Conservation (phyloP, 92 coral and sea anemone species). For the Porites lobata region DNA sequence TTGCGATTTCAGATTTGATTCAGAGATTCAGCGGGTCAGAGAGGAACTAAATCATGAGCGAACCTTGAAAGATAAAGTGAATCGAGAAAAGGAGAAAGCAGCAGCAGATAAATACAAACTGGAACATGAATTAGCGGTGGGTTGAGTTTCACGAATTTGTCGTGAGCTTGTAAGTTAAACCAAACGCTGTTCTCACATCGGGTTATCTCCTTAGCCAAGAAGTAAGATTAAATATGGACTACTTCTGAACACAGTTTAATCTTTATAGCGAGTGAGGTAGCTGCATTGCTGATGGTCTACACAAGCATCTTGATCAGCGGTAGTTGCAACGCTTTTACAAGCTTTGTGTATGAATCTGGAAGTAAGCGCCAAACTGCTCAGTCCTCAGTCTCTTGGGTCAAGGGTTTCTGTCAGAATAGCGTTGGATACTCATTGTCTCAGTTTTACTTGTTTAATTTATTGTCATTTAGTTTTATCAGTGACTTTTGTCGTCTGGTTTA, state of each 20-base stretch:
- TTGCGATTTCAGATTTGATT: slow-evolving; percentile 79
- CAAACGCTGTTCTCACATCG: no score
- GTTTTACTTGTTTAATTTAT: not conserved
- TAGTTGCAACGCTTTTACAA: not conserved
- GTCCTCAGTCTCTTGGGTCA: no score
- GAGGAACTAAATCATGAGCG: slow-evolving; percentile 86
- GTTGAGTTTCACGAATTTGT: not conserved
- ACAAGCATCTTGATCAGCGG: not conserved
- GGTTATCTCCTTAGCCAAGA: no score
- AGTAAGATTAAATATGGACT: no score
- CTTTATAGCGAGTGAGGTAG: no score
- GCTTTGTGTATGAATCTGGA: not conserved
- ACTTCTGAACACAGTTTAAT: no score
- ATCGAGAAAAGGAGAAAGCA: slow-evolving; percentile 89
- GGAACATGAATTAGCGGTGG: slow-evolving; percentile 85
- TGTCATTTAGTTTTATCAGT: not conserved
- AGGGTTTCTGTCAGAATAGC: not conserved
- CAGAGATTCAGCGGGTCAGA: slow-evolving; percentile 81
- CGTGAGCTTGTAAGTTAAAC: no score
- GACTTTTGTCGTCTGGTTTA: no score
- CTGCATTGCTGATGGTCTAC: no score
- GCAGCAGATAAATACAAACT: slow-evolving; percentile 83
- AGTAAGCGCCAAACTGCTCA: not conserved
- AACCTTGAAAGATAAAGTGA: slow-evolving; percentile 82
- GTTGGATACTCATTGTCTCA: not conserved